Conservation (phyloP, 2,113 vertebrate species). For the Toxotes jaculatrix region DNA sequence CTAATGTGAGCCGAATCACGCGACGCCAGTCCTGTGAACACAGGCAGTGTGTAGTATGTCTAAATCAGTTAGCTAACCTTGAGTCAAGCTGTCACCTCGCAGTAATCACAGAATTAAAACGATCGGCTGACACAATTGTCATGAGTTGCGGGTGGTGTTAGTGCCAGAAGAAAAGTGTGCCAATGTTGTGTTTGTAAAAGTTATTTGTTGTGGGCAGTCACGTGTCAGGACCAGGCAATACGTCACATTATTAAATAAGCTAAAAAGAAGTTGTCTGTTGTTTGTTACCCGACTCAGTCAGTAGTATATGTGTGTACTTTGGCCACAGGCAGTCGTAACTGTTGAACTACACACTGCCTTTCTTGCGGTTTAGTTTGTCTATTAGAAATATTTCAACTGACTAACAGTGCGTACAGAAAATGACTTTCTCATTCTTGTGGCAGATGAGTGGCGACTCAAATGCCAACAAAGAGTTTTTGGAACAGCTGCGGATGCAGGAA, state of each 20-base stretch:
- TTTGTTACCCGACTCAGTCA: neutral
- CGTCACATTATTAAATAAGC: neutral
- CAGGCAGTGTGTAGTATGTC: neutral
- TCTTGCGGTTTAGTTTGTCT: too few species aligned
- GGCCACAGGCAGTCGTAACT: too few species aligned
- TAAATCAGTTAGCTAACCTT: neutral
- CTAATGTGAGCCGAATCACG: neutral
- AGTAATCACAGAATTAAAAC: neutral
- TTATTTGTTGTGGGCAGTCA: neutral
- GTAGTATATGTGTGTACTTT: neutral
- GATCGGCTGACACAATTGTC: neutral
- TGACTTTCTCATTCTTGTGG: neutral
- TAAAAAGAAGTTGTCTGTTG: neutral
- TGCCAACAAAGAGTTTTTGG: slow-evolving; percentile 89
- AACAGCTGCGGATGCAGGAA: slow-evolving; percentile 93
- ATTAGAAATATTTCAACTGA: neutral
- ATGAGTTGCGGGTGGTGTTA: neutral
- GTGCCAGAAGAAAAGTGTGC: neutral
- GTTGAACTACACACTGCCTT: too few species aligned
- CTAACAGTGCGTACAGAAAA: too few species aligned
- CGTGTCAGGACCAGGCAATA: neutral
- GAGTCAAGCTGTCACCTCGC: neutral
- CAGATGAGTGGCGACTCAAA: slow-evolving; percentile 80
- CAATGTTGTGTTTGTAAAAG: neutral
- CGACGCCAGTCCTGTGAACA: neutral